Base-by-base conservation (phyloP, 2,113 vertebrate genomes). In the Paradoxurus hermaphroditus region DNA sequence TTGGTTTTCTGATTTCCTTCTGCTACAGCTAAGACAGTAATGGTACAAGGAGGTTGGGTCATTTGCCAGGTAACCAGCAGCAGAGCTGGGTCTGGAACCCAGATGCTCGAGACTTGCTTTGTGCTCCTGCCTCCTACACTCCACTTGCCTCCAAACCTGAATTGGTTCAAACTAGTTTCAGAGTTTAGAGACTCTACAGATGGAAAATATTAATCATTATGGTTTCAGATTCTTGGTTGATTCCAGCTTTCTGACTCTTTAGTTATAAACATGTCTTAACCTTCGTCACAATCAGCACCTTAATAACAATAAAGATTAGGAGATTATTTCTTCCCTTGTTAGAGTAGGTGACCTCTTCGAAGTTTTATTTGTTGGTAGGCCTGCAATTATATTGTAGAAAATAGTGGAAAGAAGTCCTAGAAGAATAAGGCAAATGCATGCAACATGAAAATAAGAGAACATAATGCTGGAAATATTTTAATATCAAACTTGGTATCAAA, bases 171-270 rank as follows among this genome's bases (percentile, higher is more conserved):
- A 44, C 34, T 72, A 67, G 78, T 94, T 96, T 96, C 79, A 94
- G 72, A 85, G 53, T 91, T 63, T 81, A 89, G 36, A 95, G 44
- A 23, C 90, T 88, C 53, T 67, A 72, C 29, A 56, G 89, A 73
- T 97, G 95, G 92, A 97, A 97, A 98, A 41, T 95, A 23, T 97
- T 84, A 93, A 96, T 97, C 85, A 85, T 49, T 94, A 27, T 85
- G 90, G 92, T 96, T 93, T 97, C 95, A 89, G 56, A 23, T 91
- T 98, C 86, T 95, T 97, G 95, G 67, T 82, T 93, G 82, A 85
- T 68, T 93, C 93, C 86, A 85, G 94, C 46, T 95, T 97, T 97
- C 81, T 90, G 78, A 92, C 29, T 46, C 86, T 92, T 83, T 36
- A 92, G 95, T 86, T 86, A 95, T 91, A 96, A 96, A 92, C 31